Evolutionary conservation across 2,113 vertebrate species (phyloP), one percentile per base, ranked within the genome.

Genomic region (Hyperopisus bebe): DNA sequence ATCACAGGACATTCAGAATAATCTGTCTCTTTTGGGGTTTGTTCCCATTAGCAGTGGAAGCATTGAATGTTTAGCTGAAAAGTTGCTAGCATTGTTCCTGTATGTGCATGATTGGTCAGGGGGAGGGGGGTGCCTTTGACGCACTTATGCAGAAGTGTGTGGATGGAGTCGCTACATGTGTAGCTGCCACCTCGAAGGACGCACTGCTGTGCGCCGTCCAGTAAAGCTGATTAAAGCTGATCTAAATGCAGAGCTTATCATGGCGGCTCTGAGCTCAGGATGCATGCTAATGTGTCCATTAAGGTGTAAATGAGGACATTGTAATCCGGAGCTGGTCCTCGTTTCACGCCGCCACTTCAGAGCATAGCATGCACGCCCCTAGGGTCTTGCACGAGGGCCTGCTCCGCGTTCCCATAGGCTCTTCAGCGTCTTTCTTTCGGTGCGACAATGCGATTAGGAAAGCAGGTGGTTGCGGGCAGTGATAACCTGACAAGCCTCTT

Each of bases 231-330:
- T 70, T 47, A 31, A 24, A 58, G 51, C 50, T 55, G 19, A 53
- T 89, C 48, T 83, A 42, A 83, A 89, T 55, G 35, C 77, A 44
- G 1, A 47, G 19, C 74, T 89, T 42, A 42, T 11, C 31, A 35
- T 21, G 47, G 15, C 2, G 9, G n/a, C 5, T 19, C 46, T 21
- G 53, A 47, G 87, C 58, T 21, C 62, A 15, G 88, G 15, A 35
- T 27, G 35, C 88, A 83, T 89, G 88, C 31, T 55, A 83, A 83
- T 89, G 39, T 48, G 21, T 53, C 74, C 74, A 89, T 83, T 58
- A 89, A 89, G 39, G 88, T 83, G 50, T 84, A 89, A 53, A 84
- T 66, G 53, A 88, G 51, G 31, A 66, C 87, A 88, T 62, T 42
- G 55, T 44, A 62, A 62, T 62, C 53, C 19, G 21, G 3, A 13